Conservation (phyloP, 2,888 invertebrate species). For the Oxytorus armatus region DNA sequence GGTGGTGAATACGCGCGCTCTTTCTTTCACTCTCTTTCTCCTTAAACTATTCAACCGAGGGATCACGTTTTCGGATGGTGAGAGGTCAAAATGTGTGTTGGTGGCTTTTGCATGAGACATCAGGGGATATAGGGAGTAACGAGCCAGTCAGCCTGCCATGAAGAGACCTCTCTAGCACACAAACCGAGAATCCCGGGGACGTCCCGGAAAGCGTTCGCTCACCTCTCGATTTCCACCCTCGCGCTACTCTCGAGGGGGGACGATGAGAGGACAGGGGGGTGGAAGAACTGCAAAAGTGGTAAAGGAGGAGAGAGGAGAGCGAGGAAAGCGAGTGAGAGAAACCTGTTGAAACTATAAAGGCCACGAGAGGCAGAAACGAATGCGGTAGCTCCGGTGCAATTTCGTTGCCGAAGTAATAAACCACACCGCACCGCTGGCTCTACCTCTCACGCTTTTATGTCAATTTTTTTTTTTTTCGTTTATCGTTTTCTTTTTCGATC, state of each 20-base stretch:
- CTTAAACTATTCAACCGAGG: constrained; percentile 47
- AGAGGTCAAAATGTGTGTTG: constrained; percentile 37
- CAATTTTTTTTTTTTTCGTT: constrained; percentile 6
- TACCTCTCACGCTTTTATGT: constrained; percentile 45
- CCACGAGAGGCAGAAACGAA: constrained; percentile 54
- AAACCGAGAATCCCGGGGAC: constrained; percentile 49
- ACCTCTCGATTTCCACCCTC: constrained; percentile 50
- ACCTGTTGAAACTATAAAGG: constrained; percentile 66
- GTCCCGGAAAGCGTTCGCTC: constrained; percentile 63
- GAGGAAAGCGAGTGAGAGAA: constrained; percentile 57
- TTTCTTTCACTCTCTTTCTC: no score
- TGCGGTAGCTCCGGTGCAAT: constrained; percentile 53
- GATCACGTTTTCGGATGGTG: constrained; percentile 1
- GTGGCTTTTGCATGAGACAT: neutral
- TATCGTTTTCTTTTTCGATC: neutral
- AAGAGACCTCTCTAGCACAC: constrained; percentile 29
- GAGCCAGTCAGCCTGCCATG: constrained; percentile 38
- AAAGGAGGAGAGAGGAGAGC: constrained; percentile 19
- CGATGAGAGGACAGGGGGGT: neutral
- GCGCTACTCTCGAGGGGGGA: constrained; percentile 7
- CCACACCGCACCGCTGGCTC: constrained; percentile 43
- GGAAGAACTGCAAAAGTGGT: constrained; percentile 38
- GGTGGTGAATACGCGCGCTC: constrained; percentile 42
- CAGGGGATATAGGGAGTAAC: constrained; percentile 48
- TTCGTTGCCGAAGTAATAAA: constrained; percentile 65